Conservation (phyloP, 2,888 invertebrate species). For the Eutolmus rufibarbis region DNA sequence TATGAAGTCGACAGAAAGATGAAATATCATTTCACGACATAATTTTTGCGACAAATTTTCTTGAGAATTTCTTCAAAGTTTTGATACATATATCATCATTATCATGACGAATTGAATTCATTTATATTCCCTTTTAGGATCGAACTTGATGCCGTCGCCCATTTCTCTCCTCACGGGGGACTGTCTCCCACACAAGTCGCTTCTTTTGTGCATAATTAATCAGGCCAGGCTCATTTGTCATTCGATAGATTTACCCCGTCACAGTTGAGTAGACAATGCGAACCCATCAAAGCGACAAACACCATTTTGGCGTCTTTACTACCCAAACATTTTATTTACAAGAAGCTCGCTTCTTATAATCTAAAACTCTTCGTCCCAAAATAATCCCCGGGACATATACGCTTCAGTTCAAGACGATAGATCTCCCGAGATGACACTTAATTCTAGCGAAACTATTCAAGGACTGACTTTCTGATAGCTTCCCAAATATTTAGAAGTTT, state of each 20-base stretch:
- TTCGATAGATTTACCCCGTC: conserved; percentile 3
- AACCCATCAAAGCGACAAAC: background rate
- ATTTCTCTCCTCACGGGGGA: background rate
- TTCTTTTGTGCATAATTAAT: background rate
- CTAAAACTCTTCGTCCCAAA: background rate
- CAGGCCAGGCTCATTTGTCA: background rate
- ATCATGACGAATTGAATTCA: background rate
- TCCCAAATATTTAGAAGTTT: background rate
- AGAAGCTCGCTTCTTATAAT: background rate
- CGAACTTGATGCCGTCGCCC: background rate
- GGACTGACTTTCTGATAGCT: conserved; percentile 1
- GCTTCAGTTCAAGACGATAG: background rate
- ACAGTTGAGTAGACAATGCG: background rate
- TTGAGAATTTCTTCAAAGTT: background rate
- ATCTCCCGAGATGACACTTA: background rate
- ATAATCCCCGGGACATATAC: background rate
- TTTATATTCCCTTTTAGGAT: background rate
- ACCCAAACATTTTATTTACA: background rate
- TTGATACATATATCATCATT: background rate
- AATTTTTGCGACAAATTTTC: background rate
- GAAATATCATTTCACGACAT: background rate
- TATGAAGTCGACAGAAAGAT: background rate
- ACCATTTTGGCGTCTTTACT: background rate
- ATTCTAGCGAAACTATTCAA: background rate
- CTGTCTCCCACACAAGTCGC: background rate